Base-by-base conservation (phyloP, 2,797 vertebrate species). In the Cuniculus paca region DNA sequence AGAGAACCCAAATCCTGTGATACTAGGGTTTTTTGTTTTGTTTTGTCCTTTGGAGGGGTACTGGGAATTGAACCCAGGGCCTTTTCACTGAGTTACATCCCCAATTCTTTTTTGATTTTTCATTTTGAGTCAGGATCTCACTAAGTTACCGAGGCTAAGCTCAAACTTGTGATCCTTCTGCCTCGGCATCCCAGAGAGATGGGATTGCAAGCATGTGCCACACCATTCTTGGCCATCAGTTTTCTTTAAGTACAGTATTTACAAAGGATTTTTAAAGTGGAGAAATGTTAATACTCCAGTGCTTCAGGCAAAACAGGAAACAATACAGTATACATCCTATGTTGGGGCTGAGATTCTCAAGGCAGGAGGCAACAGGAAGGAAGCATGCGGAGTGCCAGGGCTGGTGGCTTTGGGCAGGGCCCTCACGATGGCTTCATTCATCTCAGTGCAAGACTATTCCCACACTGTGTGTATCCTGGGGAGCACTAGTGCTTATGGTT, bases 281-380 rank as follows among this genome's bases (percentile, higher is more conserved):
- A 72, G 70, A 52, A 70, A 79, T 42, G 50, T 14, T 75, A 58
- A n/a, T 45, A 24, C 28, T 48, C 74, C 84, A 52, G 61, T 7
- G 28, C 50, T 17, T n/a, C 36, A 34, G 50, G 79, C 28, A 79
- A 95, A 93, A 96, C 93, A 96, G 96, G 95, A 97, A 87, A n/a
- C 28, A 4, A 58, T 5, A 0, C 9, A 79, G 84, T 91, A 31
- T 60, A 60, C 70, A 77, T 42, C 0, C 0, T 22, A 89, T 45
- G 79, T 58, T 31, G 88, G 91, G 90, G 88, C 39, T 22, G 14
- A 93, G 88, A 39, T 6, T 28, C 48, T 39, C 24, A 4, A 89
- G 70, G 80, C 56, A 50, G 84, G 65, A 90, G 5, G 36, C 58
- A 4, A 12, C 68, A 13, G 94, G 95, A 94, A 97, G 95, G 95